Conservation (phyloP, 2,113 vertebrate species). For the Guaruba guarouba region DNA sequence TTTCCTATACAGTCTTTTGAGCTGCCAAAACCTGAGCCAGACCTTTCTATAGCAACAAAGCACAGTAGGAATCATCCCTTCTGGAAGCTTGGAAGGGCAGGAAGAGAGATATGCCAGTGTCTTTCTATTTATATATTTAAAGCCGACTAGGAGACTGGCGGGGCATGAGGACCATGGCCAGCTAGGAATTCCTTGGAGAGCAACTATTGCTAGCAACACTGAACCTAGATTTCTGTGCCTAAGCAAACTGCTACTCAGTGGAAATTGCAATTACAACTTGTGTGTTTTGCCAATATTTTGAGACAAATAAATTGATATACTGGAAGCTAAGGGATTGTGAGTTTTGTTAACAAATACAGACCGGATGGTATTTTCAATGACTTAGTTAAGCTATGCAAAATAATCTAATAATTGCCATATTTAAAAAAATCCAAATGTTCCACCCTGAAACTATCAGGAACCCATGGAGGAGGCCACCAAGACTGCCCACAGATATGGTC, state of each 20-base stretch:
- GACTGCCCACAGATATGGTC: not conserved
- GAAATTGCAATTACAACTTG: not conserved
- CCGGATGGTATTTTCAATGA: not conserved
- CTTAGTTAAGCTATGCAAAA: not conserved
- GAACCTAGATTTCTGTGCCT: slow-evolving; percentile 24
- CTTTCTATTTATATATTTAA: slow-evolving; percentile 75
- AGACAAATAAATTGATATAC: slow-evolving; percentile 15
- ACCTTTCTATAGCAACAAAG: slow-evolving; percentile 57
- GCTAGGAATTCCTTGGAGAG: slow-evolving; percentile 53
- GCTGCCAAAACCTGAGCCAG: slow-evolving; percentile 14
- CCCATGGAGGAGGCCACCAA: not conserved
- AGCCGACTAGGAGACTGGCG: slow-evolving; percentile 55
- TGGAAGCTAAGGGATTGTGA: not conserved
- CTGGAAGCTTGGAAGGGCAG: slow-evolving; percentile 63
- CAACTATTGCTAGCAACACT: slow-evolving; percentile 48
- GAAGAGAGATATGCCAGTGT: slow-evolving; percentile 65
- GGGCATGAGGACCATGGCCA: slow-evolving; percentile 57
- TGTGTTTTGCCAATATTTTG: slow-evolving; percentile 19
- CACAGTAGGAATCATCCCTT: slow-evolving; percentile 53
- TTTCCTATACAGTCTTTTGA: slow-evolving; percentile 38
- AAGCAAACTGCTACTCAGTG: slow-evolving; percentile 3
- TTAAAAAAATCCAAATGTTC: not conserved
- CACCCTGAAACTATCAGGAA: not conserved
- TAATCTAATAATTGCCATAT: not conserved
- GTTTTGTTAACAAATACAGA: slow-evolving; percentile 1